Percentiles rank a stretch among this genome's conserved stretches.
Evolutionary conservation across 2,113 vertebrate genomes (phyloP).

Genomic region (Mus spicilegus): DNA sequence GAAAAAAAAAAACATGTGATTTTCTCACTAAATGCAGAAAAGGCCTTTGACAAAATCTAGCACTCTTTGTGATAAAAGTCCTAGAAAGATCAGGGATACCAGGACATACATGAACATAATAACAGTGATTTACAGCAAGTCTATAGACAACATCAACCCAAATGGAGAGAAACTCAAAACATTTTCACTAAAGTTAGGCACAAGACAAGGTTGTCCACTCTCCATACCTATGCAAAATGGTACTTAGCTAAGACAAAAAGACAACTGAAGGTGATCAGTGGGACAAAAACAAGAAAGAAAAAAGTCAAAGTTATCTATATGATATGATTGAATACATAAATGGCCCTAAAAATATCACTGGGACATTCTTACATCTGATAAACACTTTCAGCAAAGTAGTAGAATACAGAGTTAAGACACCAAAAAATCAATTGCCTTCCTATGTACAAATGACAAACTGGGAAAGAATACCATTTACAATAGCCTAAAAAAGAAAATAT

Average conservation of each 20-base stretch:
- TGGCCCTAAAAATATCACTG: not conserved
- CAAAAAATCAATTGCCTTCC: not conserved
- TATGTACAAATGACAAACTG: not conserved
- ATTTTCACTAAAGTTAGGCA: not conserved
- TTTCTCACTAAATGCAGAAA: not conserved
- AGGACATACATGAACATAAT: not conserved
- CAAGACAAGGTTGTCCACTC: not conserved
- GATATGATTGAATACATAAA: not conserved
- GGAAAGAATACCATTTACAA: not conserved
- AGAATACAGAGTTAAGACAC: not conserved
- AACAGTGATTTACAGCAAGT: not conserved
- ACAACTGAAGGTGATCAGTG: not conserved
- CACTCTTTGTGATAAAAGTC: not conserved
- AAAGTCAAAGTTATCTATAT: not conserved
- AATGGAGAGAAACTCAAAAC: not conserved
- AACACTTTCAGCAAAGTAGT: not conserved
- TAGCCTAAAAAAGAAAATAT: not conserved
- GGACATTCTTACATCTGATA: not conserved
- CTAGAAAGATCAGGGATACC: not conserved
- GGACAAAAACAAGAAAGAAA: not conserved
- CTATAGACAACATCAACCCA: not conserved
- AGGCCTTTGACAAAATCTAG: not conserved
- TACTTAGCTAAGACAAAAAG: not conserved
- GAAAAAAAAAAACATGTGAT: not conserved
- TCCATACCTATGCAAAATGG: not conserved